These are phyloP conservation scores for Desmophyllum pertusum DNA, from an alignment of 92 coral and sea anemone genomes.

Conservation along the genomic window DNA sequence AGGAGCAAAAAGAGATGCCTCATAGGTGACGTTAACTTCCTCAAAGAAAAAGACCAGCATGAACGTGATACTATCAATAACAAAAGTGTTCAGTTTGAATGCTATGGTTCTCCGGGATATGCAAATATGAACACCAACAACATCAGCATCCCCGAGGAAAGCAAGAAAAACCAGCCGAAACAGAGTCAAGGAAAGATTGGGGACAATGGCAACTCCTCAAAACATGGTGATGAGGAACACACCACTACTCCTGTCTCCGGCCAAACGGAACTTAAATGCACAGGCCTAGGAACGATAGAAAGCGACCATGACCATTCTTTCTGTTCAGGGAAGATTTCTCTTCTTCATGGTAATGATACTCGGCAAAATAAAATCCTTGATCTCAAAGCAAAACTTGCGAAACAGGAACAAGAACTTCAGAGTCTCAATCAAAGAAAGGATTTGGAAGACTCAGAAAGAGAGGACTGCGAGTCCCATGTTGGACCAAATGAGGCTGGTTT, in stretches of 20 bases:
- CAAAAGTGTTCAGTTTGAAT: background rate
- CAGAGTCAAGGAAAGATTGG: background rate
- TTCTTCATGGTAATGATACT: background rate
- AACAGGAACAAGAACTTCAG: conserved; percentile 23
- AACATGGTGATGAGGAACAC: background rate
- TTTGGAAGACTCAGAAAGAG: background rate
- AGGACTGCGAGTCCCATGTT: background rate
- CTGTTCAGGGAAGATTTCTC: background rate
- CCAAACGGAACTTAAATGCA: background rate
- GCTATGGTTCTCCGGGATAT: background rate
- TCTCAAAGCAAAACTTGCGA: conserved; percentile 18
- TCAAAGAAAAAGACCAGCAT: background rate
- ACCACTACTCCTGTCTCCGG: background rate
- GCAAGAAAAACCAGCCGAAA: background rate
- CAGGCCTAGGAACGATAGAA: background rate
- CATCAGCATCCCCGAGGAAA: too few relatives aligned
- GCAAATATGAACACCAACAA: background rate
- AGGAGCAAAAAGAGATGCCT: background rate
- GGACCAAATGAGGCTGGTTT: background rate
- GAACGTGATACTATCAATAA: background rate
- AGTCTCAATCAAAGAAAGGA: conserved; percentile 4
- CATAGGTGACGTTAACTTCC: too few relatives aligned
- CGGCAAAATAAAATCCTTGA: conserved; percentile 12
- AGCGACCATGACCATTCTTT: background rate
- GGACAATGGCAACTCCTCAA: background rate